Conservation (phyloP, 2,797 vertebrate genomes). For the Caiman crocodilus region DNA sequence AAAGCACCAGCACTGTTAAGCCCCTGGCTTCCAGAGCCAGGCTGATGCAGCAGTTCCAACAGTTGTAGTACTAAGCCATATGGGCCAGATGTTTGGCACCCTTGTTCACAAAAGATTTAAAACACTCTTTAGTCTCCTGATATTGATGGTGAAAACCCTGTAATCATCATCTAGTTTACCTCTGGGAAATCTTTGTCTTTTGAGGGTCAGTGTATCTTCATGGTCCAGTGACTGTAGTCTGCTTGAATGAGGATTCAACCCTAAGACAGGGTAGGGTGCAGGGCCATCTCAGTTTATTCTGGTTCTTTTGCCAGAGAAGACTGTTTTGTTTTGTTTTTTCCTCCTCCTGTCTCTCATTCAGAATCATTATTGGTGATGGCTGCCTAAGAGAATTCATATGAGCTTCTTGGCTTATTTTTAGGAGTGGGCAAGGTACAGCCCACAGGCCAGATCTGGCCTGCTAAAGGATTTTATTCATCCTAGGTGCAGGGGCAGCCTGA, state of each 20-base stretch:
- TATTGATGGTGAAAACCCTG: not conserved
- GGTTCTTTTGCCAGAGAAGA: not conserved
- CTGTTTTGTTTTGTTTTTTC: not conserved
- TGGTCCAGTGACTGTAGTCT: not conserved
- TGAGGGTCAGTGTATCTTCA: not conserved
- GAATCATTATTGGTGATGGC: not conserved
- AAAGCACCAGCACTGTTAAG: too few relatives aligned
- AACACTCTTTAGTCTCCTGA: not conserved
- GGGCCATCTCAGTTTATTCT: not conserved
- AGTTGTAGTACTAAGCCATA: too few relatives aligned
- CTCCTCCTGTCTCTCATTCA: not conserved
- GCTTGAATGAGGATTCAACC: not conserved
- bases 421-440: too few relatives aligned
- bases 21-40: too few relatives aligned
- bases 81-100: too few relatives aligned
- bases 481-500: too few relatives aligned
- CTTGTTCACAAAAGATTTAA: not conserved
- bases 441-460: too few relatives aligned
- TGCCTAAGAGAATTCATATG: not conserved
- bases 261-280: not conserved
- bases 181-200: not conserved
- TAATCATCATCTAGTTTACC: not conserved
- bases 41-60: too few relatives aligned
- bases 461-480: too few relatives aligned
- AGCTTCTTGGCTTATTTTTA: too few relatives aligned